phyloP scores from a whole-genome alignment of 2,113 vertebrate species.

The Gopherus evgoodei region DNA sequence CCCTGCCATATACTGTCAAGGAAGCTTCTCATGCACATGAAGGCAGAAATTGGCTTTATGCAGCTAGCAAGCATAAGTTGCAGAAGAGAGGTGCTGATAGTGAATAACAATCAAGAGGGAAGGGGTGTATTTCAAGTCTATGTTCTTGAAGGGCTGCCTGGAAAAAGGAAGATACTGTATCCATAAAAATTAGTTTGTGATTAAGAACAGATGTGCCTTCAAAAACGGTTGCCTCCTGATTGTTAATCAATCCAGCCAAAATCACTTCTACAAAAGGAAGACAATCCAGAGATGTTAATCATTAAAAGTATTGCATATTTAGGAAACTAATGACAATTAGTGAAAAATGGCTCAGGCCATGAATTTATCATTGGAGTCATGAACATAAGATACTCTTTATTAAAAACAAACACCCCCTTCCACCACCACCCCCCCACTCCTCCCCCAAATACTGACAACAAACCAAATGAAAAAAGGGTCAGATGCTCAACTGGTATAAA shows the following conservation, averaged over 20 bases:
- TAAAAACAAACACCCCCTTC: not conserved
- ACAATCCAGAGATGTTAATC: slow-evolving; percentile 9
- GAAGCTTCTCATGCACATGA: slow-evolving; percentile 34
- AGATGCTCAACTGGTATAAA: not conserved
- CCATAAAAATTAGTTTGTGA: slow-evolving; percentile 11
- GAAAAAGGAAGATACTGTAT: slow-evolving; percentile 8
- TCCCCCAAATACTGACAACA: too few relatives aligned
- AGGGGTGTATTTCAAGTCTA: slow-evolving; percentile 17
- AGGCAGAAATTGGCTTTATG: slow-evolving; percentile 58
- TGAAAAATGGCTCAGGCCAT: slow-evolving; percentile 4
- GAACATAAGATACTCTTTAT: not conserved
- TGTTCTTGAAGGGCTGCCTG: not conserved
- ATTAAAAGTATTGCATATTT: not conserved
- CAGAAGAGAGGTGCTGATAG: not conserved
- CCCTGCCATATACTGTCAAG: not conserved
- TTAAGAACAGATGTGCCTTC: slow-evolving; percentile 31
- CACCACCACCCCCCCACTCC: too few relatives aligned
- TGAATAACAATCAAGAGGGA: slow-evolving; percentile 23
- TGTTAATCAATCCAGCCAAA: not conserved
- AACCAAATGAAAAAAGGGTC: not conserved
- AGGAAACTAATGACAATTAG: slow-evolving; percentile 10
- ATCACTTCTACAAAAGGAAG: slow-evolving; percentile 27
- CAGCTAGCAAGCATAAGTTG: slow-evolving; percentile 32
- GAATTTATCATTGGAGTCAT: slow-evolving; percentile 1
- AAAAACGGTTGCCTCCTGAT: not conserved